phyloP scores from a whole-genome alignment of 2,113 vertebrate genomes.

The Poicephalus gulielmi region DNA sequence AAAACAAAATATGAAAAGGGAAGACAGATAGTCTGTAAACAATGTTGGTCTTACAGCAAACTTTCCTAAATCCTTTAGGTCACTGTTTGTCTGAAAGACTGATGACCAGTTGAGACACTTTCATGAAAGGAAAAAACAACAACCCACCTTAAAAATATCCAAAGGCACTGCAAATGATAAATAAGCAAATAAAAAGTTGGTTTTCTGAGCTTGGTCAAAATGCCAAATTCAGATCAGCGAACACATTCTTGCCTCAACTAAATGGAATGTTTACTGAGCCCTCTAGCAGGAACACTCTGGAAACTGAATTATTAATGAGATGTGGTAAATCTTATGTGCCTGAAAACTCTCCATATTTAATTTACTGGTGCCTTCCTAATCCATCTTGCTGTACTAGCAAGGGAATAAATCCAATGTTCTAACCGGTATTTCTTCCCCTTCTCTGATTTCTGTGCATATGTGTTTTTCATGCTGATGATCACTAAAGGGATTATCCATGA shows the following conservation, averaged over 20 bases:
- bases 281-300: not conserved
- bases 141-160: not conserved
- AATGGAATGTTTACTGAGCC: not conserved
- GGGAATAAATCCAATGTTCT: not conserved
- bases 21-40: not conserved
- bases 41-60: not conserved
- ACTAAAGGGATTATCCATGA: not conserved
- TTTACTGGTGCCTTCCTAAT: not conserved
- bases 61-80: not conserved
- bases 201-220: not conserved
- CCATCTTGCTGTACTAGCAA: not conserved
- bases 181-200: not conserved
- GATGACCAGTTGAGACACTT: not conserved
- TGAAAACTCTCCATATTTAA: conserved; percentile 16
- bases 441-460: not conserved
- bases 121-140: not conserved
- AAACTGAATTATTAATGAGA: conserved; percentile 34
- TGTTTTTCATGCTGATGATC: not conserved
- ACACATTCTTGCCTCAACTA: not conserved
- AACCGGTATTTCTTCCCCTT: not conserved
- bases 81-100: not conserved
- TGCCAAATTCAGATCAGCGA: not conserved
- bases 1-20: not conserved
- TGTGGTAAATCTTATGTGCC: not conserved
- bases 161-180: not conserved